Evolutionary conservation across 2,797 vertebrate genomes (phyloP).

Genomic region (Etheostoma nigrum): DNA sequence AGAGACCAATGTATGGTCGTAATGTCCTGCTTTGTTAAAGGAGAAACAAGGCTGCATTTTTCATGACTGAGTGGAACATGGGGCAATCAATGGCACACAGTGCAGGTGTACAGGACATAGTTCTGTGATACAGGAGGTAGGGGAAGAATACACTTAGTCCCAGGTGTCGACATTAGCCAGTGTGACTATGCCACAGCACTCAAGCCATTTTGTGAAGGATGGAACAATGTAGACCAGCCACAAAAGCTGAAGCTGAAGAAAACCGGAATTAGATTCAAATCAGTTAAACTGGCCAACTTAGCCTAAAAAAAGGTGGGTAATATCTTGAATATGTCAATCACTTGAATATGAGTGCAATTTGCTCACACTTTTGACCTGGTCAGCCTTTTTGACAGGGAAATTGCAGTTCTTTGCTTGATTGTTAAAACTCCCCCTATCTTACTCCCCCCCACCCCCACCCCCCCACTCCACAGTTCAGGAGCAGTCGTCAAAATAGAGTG

Average conservation of each 20-base stretch:
- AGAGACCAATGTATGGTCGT: neutral
- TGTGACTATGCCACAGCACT: neutral
- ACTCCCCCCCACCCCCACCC: neutral
- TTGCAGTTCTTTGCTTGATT: conserved; percentile 25
- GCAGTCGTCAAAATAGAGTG: conserved; percentile 16
- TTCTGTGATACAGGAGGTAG: neutral
- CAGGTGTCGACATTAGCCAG: neutral
- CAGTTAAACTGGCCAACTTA: conserved; percentile 5
- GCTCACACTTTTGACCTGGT: conserved; percentile 2
- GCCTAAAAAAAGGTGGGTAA: neutral
- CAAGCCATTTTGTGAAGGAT: neutral
- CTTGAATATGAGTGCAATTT: conserved; percentile 9
- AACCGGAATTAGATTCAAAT: conserved; percentile 2
- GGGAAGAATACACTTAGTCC: neutral
- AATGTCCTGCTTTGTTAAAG: conserved; percentile 4
- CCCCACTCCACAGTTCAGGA: conserved; percentile 1
- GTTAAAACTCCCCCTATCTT: conserved; percentile 4
- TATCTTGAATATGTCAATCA: conserved; percentile 12
- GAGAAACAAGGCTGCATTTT: neutral
- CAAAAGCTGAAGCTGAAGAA: neutral
- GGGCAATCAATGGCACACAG: neutral
- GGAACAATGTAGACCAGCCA: conserved; percentile 1
- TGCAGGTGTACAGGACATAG: neutral
- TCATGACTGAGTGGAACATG: neutral
- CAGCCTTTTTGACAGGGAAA: conserved; percentile 24